Percentiles rank a stretch among this genome's conserved stretches.
Evolutionary conservation across 2,113 vertebrate genomes (phyloP).

Genomic region (Sylvilagus bachmani): DNA sequence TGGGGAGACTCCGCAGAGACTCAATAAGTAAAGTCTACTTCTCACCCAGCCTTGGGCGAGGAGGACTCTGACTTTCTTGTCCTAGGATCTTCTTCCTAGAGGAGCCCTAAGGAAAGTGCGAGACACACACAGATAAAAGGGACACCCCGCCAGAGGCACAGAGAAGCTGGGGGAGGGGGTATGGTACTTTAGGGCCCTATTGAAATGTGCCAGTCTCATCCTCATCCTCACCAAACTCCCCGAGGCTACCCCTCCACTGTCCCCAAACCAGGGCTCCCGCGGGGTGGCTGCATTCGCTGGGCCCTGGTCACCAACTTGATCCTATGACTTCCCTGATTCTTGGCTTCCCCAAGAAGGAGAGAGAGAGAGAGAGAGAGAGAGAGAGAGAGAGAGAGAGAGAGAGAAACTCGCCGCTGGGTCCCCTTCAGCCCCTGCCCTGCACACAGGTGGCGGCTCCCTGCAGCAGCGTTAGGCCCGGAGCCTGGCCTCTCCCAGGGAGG

Average conservation of each 20-base stretch:
- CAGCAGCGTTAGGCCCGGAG: background rate
- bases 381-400: no score
- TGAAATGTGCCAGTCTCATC: background rate
- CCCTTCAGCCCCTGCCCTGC: background rate
- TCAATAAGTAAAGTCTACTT: background rate
- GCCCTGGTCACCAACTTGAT: background rate
- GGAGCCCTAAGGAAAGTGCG: background rate
- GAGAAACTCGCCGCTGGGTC: background rate
- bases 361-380: no score
- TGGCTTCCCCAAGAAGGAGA: background rate
- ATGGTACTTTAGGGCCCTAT: background rate
- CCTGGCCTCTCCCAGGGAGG: background rate
- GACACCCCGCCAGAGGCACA: background rate
- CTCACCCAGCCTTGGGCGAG: background rate
- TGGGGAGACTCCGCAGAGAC: background rate
- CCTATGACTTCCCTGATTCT: background rate
- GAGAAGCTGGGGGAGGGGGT: background rate
- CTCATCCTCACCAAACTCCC: background rate
- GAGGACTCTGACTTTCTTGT: background rate
- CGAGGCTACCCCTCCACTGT: background rate
- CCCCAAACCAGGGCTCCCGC: background rate
- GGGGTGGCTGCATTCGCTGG: background rate
- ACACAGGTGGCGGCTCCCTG: accelerated
- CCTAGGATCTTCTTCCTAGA: background rate
- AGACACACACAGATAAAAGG: background rate